phyloP scores from a whole-genome alignment of 2,113 vertebrate genomes.

The Rhea americana region DNA sequence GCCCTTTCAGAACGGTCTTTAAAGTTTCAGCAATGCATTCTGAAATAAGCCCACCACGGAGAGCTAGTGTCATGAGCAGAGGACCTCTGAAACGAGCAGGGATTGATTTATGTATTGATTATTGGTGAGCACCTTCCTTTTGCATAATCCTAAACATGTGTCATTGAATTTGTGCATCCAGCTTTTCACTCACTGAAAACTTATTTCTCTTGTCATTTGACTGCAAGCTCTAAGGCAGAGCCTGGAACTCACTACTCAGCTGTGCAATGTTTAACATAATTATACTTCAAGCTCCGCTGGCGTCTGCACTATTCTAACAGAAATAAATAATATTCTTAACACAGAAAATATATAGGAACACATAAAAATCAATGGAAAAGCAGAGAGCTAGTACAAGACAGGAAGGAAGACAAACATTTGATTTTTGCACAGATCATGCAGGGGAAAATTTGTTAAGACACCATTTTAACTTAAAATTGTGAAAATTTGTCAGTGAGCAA shows the following conservation, averaged over 20 bases:
- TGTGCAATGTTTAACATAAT: constrained; percentile 47
- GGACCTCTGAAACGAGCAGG: neutral
- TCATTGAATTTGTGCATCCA: constrained; percentile 22
- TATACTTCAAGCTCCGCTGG: constrained; percentile 31
- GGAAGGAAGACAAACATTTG: neutral
- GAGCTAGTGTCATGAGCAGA: neutral
- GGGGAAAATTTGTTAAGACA: neutral
- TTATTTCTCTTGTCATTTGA: constrained; percentile 31
- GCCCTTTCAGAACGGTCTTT: neutral
- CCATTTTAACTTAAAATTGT: neutral
- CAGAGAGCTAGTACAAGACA: neutral
- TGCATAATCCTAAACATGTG: neutral
- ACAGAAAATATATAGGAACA: neutral
- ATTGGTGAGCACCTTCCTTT: constrained; percentile 5
- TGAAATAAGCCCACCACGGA: neutral
- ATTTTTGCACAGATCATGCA: accelerated
- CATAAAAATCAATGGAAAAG: neutral
- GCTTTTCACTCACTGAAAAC: constrained; percentile 1
- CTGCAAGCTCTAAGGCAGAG: constrained; percentile 36
- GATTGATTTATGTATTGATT: constrained; percentile 31
- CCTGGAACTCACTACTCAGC: constrained; percentile 6
- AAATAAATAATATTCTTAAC: constrained; percentile 10
- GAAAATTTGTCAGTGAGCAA: neutral
- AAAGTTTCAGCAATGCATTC: neutral
- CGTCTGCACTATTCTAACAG: neutral